Base-by-base conservation (phyloP, 1,140 invertebrate genomes). In the Phortica variegata region DNA sequence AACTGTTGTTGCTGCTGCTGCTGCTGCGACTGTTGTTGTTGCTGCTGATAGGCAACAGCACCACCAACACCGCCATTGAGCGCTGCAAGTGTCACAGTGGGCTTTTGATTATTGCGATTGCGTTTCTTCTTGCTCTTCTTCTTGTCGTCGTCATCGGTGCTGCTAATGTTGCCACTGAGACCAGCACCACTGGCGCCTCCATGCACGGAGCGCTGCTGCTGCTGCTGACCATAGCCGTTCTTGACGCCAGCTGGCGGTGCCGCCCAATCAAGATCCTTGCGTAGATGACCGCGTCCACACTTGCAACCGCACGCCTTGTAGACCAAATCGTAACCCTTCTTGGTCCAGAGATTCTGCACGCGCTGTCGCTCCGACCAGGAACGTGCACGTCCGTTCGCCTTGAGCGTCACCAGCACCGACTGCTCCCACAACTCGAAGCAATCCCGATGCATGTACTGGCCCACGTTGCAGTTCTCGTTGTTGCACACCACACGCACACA, bases 381-480 rank as follows among this genome's bases (percentile, higher is more conserved):
- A 13, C 93, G 82, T 2, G 93, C 93, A 13, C 93, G 79, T 10
- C 92, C 92, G 77, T 89, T 93, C 6, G 88, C 88, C 69, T 93
- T 91, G 36, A 97, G 81, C 68, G 91, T 95, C 26, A 87, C 86
- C 49, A 96, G 81, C 13, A 97, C 88, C 5, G 85, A 83, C 73
- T 88, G 85, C 77, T 97, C 93, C 91, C 93, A 97, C 40, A 85
- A 82, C 21, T 95, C 90, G 79, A 97, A 98, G 78, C 95, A 98
- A 63, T 92, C 89, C 50, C 87, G 84, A 80, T 98, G 95, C 94
- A 98, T 97, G 77, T 88, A 95, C 65, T 87, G 84, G 16, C 93
- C 91, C 56, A 84, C 80, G 34, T 82, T 79, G 79, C 95, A 98
- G 50, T 85, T 84, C 60, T 95, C 93, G 80, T 97, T 97, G 82